Percentiles rank a stretch among this genome's conserved stretches.
phyloP scores from a whole-genome alignment of 2,888 invertebrate genomes.

The Deroplatys truncata region DNA sequence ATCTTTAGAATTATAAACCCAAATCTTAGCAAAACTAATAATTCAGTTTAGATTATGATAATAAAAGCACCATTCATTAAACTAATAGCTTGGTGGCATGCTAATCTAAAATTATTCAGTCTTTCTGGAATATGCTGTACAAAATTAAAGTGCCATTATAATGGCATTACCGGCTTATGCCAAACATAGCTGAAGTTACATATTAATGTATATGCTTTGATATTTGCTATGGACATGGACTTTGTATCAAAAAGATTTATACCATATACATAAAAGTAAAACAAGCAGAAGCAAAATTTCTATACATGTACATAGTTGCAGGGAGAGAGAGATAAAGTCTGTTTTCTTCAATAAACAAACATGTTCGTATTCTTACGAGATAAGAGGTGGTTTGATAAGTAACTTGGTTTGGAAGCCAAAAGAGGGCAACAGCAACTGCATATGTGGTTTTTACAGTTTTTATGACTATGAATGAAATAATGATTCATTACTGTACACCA shows the following conservation, averaged over 20 bases:
- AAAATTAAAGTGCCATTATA: not conserved
- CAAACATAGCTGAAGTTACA: not conserved
- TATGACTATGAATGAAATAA: too few relatives aligned
- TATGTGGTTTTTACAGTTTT: too few relatives aligned
- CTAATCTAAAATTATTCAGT: not conserved
- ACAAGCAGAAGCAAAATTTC: not conserved
- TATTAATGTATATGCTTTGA: not conserved
- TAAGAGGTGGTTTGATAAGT: too few relatives aligned
- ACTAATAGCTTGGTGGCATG: not conserved
- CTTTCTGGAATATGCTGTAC: not conserved
- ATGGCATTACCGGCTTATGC: not conserved
- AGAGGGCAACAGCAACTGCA: too few relatives aligned
- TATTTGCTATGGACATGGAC: too few relatives aligned
- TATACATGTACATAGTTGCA: not conserved
- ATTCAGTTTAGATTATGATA: not conserved
- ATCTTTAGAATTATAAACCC: not conserved
- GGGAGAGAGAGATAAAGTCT: not conserved
- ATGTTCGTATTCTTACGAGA: too few relatives aligned
- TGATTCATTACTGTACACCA: too few relatives aligned
- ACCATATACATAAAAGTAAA: not conserved
- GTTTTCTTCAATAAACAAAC: not conserved
- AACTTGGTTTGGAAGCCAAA: too few relatives aligned
- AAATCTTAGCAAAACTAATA: too few relatives aligned
- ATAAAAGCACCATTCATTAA: not conserved
- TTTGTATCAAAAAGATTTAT: too few relatives aligned